Evolutionary conservation across 2,888 invertebrate species (phyloP).

Genomic region (Tachina grossa): DNA sequence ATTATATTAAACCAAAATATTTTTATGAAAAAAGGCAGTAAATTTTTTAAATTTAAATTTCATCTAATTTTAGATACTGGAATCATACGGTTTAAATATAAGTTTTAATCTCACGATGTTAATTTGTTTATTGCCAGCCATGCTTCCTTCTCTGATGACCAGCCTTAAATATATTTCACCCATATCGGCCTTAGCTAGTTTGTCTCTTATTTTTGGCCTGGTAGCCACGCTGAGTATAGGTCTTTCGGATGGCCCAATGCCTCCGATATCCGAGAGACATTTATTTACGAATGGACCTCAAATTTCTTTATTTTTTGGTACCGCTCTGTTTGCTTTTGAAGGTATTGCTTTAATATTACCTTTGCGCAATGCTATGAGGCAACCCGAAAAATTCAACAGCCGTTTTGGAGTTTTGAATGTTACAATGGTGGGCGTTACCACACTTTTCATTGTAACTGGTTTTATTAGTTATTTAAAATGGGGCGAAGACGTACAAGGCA

Average conservation of each 20-base stretch:
- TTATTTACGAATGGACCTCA: slow-evolving; percentile 85
- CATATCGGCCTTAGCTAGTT: slow-evolving; percentile 90
- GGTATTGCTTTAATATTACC: slow-evolving; percentile 96
- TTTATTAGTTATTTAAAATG: slow-evolving; percentile 94
- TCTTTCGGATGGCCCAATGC: slow-evolving; percentile 87
- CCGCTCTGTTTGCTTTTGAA: slow-evolving; percentile 97
- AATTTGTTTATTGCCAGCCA: slow-evolving; percentile 78
- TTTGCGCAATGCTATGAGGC: slow-evolving; percentile 94
- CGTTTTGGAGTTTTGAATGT: slow-evolving; percentile 93
- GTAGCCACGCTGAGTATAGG: slow-evolving; percentile 90
- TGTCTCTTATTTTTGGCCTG: slow-evolving; percentile 87
- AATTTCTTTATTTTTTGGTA: slow-evolving; percentile 96
- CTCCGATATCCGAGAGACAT: slow-evolving; percentile 84
- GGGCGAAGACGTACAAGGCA: slow-evolving; percentile 91
- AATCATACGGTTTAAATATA: slow-evolving; percentile 77
- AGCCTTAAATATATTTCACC: slow-evolving; percentile 85
- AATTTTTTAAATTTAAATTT: background rate
- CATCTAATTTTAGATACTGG: slow-evolving; percentile 82
- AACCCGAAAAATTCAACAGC: slow-evolving; percentile 90
- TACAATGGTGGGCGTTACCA: slow-evolving; percentile 91
- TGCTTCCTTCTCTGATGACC: slow-evolving; percentile 80
- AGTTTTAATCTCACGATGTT: slow-evolving; percentile 78
- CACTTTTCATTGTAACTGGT: slow-evolving; percentile 91
- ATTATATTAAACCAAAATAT: no score
- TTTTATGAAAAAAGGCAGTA: no score